Evolutionary conservation across 37 sponge, comb jelly and placozoan species (phyloP).

Genomic region (Beroe forskalii): DNA sequence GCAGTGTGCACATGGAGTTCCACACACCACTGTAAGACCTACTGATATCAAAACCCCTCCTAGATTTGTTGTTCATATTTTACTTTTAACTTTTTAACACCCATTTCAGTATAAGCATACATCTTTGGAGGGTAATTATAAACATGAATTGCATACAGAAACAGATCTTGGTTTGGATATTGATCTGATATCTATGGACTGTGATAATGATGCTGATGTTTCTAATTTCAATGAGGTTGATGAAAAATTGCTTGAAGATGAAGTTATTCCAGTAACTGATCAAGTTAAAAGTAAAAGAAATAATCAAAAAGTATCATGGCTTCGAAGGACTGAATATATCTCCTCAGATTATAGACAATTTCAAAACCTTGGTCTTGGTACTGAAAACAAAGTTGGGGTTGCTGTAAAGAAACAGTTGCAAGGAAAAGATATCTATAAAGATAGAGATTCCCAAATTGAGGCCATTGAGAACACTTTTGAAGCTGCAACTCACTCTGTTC

Average conservation of each 20-base stretch:
- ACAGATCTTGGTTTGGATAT: constrained; percentile 91
- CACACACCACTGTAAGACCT: too few relatives aligned
- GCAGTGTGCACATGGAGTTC: too few relatives aligned
- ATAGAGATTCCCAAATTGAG: constrained; percentile 92
- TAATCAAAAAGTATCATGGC: constrained; percentile 78
- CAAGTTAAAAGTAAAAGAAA: constrained; percentile 24
- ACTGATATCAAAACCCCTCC: too few relatives aligned
- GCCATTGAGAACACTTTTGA: constrained; percentile 96
- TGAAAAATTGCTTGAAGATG: constrained; percentile 90
- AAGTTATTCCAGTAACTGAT: constrained; percentile 63
- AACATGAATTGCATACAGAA: constrained; percentile 93
- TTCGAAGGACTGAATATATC: constrained; percentile 95
- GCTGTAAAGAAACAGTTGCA: constrained; percentile 92
- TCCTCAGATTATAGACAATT: constrained; percentile 88
- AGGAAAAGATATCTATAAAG: constrained; percentile 91
- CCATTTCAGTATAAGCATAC: constrained; percentile 93
- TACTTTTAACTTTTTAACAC: too few relatives aligned
- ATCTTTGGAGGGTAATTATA: constrained; percentile 90
- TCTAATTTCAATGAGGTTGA: constrained; percentile 81
- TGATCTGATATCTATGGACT: constrained; percentile 80
- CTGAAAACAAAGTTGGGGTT: constrained; percentile 93
- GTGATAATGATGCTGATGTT: constrained; percentile 24
- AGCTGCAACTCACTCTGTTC: constrained; percentile 71
- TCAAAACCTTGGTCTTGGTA: constrained; percentile 76
- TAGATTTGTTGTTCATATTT: too few relatives aligned